Evolutionary conservation across 2,113 vertebrate genomes (phyloP), one percentile per base, ranked within the genome.

Genomic region (Emydocephalus ijimae): DNA sequence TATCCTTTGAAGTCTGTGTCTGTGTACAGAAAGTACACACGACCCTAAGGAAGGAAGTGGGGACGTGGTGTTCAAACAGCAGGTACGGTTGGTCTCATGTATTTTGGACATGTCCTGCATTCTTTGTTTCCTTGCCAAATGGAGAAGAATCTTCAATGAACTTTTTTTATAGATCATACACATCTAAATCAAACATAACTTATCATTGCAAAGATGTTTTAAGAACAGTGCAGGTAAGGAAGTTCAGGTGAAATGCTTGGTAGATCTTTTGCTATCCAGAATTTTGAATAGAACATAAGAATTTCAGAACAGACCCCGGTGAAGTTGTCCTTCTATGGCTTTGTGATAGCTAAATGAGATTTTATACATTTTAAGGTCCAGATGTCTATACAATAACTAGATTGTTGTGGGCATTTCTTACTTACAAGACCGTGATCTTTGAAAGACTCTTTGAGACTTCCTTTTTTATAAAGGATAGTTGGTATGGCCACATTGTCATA

Each of bases 321-420:
- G 6, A 43, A 81, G 24, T 43, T 55, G 34, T 85, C 34, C 69
- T 52, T 85, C 34, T 52, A 18, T 74, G 39, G 61, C 61, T 4
- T 52, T 74, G 26, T 90, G 3, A 23, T 69, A 45, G 86, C 89
- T 81, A 93, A 94, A 2, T 23, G 64, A 74, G 64, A 21, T 85
- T 3, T 93, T 26, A 26, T 94, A 50, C 89, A 50, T 85, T 92
- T 87, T 87, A 29, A 94, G 54, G 15, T 93, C 39, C 87, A 74
- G 56, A 8, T 89, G 74, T 20, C 20, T 94, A 2, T 0, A 2
- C 0, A 48, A 55, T 74, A n/a, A 74, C 64, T 34, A 2, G 20
- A 74, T 21, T 29, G 48, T 55, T 1, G 34, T 7, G 64, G 52
- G 4, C 24, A 20, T 91, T 18, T n/a, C 26, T 50, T 94, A 93